Percentiles rank a stretch among this genome's conserved stretches.
Conservation (phyloP, 2,797 vertebrate genomes). For the Enteromius trimaculatus region DNA sequence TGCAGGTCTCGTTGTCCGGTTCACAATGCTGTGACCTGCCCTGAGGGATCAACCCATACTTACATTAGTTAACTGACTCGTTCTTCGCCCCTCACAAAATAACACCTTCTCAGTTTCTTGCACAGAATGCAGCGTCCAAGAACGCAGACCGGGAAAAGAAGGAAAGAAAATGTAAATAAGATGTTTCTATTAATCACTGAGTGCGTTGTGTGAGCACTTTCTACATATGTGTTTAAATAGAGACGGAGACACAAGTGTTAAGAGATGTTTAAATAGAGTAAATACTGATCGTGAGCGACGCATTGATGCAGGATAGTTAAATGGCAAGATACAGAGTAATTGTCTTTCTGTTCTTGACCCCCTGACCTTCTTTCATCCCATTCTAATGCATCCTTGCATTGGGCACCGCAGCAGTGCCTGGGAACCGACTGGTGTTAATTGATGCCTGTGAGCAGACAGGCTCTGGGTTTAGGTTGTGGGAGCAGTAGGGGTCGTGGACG, state of each 20-base stretch:
- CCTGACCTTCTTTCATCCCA: slow-evolving; percentile 47
- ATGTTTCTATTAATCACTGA: background rate
- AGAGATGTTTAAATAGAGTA: slow-evolving; percentile 11
- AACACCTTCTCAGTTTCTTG: slow-evolving; percentile 24
- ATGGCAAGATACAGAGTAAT: slow-evolving; percentile 38
- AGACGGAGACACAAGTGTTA: slow-evolving; percentile 1
- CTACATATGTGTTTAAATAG: background rate
- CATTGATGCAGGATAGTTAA: slow-evolving; percentile 23
- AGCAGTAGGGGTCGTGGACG: slow-evolving; percentile 75
- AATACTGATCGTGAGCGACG: slow-evolving; percentile 1
- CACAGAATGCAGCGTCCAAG: background rate
- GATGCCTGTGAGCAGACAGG: slow-evolving; percentile 47
- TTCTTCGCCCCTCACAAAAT: slow-evolving; percentile 33
- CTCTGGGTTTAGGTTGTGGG: slow-evolving; percentile 72
- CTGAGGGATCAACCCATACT: slow-evolving; percentile 40
- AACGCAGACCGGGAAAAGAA: background rate
- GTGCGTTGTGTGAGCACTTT: background rate
- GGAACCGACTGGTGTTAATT: slow-evolving; percentile 59
- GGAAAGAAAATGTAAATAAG: background rate
- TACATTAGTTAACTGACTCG: slow-evolving; percentile 37
- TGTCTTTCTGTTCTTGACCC: slow-evolving; percentile 41
- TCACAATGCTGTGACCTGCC: slow-evolving; percentile 52
- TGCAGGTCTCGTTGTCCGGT: slow-evolving; percentile 44
- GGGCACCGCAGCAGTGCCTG: slow-evolving; percentile 32
- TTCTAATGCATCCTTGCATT: slow-evolving; percentile 19